These are phyloP conservation scores for Petrophora chlorosata DNA, from an alignment of 2,888 invertebrate genomes.

Conservation along the genomic window DNA sequence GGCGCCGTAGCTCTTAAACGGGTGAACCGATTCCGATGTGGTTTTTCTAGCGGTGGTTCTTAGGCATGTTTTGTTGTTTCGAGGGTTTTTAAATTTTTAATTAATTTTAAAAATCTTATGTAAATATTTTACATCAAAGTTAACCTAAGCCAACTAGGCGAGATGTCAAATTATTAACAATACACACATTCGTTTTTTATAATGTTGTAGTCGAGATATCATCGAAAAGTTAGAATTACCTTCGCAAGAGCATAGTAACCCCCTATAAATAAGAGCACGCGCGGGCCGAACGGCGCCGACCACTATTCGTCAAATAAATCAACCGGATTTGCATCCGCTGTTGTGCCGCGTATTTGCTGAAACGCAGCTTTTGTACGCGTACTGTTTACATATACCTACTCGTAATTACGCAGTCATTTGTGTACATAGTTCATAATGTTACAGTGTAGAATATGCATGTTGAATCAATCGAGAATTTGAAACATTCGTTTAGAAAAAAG, in stretches of 20 bases:
- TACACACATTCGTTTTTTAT: too few relatives aligned
- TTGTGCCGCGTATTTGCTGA: constrained; percentile 37
- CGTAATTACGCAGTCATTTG: constrained; percentile 21
- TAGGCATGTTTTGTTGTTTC: too few relatives aligned
- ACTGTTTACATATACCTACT: too few relatives aligned
- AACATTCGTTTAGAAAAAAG: too few relatives aligned
- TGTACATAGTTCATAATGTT: constrained; percentile 19
- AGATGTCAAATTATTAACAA: too few relatives aligned
- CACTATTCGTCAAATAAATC: constrained; percentile 61
- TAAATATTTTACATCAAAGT: too few relatives aligned
- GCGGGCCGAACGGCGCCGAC: constrained; percentile 39
- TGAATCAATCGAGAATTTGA: background rate
- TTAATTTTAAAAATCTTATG: too few relatives aligned
- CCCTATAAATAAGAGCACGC: constrained; percentile 52
- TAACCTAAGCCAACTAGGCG: too few relatives aligned
- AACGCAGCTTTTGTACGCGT: constrained; percentile 34
- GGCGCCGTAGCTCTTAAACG: too few relatives aligned
- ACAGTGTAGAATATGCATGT: background rate
- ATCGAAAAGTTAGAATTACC: background rate
- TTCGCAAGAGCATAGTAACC: constrained; percentile 31
- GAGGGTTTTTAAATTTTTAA: too few relatives aligned
- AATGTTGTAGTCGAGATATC: background rate
- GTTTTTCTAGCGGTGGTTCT: too few relatives aligned
- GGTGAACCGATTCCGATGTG: too few relatives aligned
- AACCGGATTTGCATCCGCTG: constrained; percentile 53